Conservation (phyloP, 2,888 invertebrate genomes). For the Parascotia fuliginaria region DNA sequence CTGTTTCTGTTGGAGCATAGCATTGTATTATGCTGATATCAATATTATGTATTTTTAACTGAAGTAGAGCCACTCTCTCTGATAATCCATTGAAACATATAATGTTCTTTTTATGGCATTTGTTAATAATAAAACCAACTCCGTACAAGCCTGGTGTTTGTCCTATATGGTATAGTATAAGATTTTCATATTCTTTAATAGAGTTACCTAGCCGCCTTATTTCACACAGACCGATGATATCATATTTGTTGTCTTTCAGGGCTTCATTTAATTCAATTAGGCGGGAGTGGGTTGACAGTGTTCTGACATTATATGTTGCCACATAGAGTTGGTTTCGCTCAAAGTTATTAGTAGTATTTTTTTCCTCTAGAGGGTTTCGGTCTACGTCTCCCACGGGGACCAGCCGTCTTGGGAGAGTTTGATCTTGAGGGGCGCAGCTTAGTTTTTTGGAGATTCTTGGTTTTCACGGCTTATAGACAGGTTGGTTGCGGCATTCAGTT, state of each 20-base stretch:
- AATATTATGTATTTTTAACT: background rate
- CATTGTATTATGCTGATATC: background rate
- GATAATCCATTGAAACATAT: background rate
- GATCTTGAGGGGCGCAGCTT: background rate
- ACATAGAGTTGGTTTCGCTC: background rate
- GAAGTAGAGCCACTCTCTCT: background rate
- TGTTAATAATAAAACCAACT: background rate
- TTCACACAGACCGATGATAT: background rate
- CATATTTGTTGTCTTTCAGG: background rate
- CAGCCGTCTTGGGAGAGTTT: background rate
- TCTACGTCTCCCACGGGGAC: background rate
- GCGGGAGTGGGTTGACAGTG: background rate
- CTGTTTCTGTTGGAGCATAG: background rate
- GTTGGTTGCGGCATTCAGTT: background rate
- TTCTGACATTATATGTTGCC: background rate
- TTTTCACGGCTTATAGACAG: background rate
- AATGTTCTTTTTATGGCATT: background rate
- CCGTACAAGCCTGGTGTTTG: background rate
- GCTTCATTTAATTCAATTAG: background rate
- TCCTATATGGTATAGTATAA: background rate
- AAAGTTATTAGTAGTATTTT: too few species aligned
- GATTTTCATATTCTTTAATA: background rate
- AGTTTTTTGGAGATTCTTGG: background rate
- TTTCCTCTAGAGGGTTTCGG: too few species aligned
- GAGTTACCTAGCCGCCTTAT: background rate